Conservation (phyloP, 2,888 invertebrate species). For the Proisotoma minuta region DNA sequence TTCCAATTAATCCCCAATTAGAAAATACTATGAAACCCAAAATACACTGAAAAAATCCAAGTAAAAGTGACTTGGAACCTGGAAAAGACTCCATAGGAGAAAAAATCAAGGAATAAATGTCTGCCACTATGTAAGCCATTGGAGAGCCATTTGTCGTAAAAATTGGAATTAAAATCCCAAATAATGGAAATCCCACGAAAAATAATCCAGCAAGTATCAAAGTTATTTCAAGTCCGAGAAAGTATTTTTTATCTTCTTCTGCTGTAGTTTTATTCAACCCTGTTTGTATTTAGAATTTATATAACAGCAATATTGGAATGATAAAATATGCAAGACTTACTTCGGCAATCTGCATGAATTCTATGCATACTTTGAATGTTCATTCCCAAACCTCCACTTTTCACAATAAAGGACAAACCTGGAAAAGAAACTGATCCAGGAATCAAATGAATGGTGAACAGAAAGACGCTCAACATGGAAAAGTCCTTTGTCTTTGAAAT, state of each 20-base stretch:
- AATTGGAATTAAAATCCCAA: not conserved
- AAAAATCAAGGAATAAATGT: too few relatives aligned
- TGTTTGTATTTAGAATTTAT: not conserved
- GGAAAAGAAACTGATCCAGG: not conserved
- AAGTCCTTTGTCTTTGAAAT: not conserved
- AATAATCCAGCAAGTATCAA: not conserved
- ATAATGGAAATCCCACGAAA: not conserved
- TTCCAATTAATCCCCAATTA: not conserved
- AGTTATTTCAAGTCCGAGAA: not conserved
- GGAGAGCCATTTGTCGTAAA: too few relatives aligned
- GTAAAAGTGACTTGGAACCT: not conserved
- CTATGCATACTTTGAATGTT: not conserved
- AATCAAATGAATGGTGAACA: not conserved
- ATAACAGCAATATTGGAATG: not conserved
- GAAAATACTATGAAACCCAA: too few relatives aligned
- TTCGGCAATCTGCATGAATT: not conserved
- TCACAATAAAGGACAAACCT: not conserved
- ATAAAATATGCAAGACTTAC: not conserved
- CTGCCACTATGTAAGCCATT: too few relatives aligned
- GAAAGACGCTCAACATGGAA: not conserved
- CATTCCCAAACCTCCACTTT: not conserved
- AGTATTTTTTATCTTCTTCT: not conserved
- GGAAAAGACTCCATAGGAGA: too few relatives aligned
- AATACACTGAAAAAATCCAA: too few relatives aligned
- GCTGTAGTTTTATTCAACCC: not conserved